Conservation (phyloP, 2,113 vertebrate species). For the Dicaeum eximium region DNA sequence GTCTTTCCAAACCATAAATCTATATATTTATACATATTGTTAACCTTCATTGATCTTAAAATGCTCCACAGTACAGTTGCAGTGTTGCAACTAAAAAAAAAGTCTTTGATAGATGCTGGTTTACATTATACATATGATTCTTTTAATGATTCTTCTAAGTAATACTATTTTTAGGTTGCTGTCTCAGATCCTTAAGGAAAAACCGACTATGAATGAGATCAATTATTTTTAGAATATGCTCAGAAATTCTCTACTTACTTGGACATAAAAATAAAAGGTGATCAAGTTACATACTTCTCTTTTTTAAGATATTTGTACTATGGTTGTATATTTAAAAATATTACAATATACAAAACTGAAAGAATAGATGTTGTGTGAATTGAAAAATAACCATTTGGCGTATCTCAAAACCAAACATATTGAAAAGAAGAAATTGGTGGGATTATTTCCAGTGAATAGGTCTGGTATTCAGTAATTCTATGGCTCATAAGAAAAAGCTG, state of each 20-base stretch:
- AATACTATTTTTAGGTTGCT: not conserved
- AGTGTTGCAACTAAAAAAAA: not conserved
- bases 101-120: not conserved
- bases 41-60: not conserved
- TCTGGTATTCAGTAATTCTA: not conserved
- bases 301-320: not conserved
- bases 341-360: not conserved
- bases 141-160: not conserved
- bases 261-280: not conserved
- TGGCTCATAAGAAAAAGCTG: not conserved
- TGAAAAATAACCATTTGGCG: not conserved
- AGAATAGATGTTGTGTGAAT: not conserved
- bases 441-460: not conserved
- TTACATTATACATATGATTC: not conserved
- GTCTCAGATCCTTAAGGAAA: not conserved
- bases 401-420: not conserved
- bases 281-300: not conserved
- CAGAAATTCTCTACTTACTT: not conserved
- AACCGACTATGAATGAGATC: not conserved
- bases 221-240: not conserved
- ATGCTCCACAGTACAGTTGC: not conserved
- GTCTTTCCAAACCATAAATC: not conserved
- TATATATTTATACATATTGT: not conserved
- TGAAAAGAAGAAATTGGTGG: not conserved
- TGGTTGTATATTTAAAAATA: not conserved